phyloP scores from a whole-genome alignment of 2,113 vertebrate genomes.

The Mungos mungo region DNA sequence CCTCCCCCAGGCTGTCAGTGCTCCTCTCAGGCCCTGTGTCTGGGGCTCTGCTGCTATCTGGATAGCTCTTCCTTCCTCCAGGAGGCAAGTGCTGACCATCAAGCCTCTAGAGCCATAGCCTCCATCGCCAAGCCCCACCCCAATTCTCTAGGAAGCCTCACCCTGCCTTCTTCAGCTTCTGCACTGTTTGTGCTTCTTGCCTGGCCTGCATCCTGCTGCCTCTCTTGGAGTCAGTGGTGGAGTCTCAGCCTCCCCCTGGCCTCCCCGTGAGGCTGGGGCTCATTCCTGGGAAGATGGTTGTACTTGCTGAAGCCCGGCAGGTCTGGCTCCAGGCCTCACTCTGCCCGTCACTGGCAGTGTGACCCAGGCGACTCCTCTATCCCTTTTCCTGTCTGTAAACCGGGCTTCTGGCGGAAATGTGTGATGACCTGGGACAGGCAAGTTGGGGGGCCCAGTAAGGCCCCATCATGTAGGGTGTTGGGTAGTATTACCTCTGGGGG shows the following conservation, averaged over 20 bases:
- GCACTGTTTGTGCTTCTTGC: neutral
- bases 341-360: neutral
- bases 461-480: neutral
- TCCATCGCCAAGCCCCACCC: neutral
- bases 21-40: neutral
- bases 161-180: neutral
- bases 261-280: neutral
- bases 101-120: neutral
- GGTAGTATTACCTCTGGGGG: neutral
- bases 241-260: neutral
- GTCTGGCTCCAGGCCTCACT: neutral
- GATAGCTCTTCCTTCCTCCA: neutral
- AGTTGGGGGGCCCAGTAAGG: neutral
- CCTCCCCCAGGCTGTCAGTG: neutral
- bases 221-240: neutral
- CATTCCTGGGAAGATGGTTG: neutral
- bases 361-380: neutral
- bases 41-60: accelerated
- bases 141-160: neutral
- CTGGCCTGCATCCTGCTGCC: too few relatives aligned
- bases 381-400: neutral
- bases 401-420: neutral
- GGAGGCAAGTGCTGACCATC: neutral
- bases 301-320: neutral
- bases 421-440: neutral